These are phyloP conservation scores for Arvicanthis niloticus DNA, from an alignment of 2,113 vertebrate species.

Conservation along the genomic window DNA sequence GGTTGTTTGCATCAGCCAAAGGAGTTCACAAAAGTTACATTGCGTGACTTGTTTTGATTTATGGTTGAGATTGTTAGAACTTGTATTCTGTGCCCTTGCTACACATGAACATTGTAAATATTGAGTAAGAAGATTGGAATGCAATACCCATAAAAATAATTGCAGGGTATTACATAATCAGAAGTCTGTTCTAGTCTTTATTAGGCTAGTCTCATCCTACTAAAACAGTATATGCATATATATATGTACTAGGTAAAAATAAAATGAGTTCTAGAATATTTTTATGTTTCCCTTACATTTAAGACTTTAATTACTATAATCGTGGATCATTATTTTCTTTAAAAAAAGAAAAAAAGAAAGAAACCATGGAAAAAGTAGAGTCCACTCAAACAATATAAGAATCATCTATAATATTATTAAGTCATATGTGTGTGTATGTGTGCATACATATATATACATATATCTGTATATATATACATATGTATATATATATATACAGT, in stretches of 20 bases:
- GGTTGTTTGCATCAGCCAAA: conserved; percentile 73
- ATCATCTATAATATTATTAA: conserved; percentile 33
- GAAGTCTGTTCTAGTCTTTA: conserved; percentile 84
- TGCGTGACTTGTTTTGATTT: conserved; percentile 93
- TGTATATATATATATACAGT: background rate
- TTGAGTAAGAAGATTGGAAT: conserved; percentile 95
- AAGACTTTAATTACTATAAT: conserved; percentile 62
- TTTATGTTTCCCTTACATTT: conserved; percentile 51
- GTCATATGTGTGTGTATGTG: background rate
- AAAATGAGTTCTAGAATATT: conserved; percentile 66
- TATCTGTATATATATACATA: background rate
- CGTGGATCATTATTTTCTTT: conserved; percentile 9
- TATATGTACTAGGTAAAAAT: conserved; percentile 71
- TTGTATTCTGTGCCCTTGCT: conserved; percentile 93
- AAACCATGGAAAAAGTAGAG: conserved; percentile 14
- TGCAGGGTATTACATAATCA: conserved; percentile 92
- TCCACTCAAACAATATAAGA: conserved; percentile 35
- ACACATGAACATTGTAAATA: conserved; percentile 91
- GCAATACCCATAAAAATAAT: conserved; percentile 96
- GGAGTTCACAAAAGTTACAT: conserved; percentile 76
- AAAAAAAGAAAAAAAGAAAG: background rate
- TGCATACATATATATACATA: background rate
- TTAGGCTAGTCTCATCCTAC: conserved; percentile 74
- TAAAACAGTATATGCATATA: conserved; percentile 60
- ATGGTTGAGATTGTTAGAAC: conserved; percentile 90